These are phyloP conservation scores for Holothuria glaberrima DNA, from an alignment of 35 echinoderm and acorn worm species.

Conservation along the genomic window DNA sequence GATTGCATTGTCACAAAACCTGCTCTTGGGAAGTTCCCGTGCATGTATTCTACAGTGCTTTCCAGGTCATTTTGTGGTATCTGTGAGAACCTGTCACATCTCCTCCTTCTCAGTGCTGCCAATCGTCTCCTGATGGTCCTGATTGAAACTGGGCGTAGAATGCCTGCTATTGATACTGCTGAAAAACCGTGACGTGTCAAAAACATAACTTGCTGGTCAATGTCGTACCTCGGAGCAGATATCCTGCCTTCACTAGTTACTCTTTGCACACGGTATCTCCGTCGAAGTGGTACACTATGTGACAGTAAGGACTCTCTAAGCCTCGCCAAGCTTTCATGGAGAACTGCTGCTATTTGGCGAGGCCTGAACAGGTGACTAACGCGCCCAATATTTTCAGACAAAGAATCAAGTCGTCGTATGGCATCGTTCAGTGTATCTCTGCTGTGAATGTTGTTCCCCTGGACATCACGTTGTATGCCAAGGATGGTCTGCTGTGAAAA, in stretches of 20 bases:
- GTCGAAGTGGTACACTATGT: background rate
- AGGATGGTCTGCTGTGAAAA: background rate
- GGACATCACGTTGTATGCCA: background rate
- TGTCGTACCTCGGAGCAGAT: constrained; percentile 31
- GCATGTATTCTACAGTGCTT: background rate
- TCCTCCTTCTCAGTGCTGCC: background rate
- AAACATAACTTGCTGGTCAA: constrained; percentile 13
- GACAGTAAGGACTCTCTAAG: background rate
- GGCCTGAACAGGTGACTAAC: constrained; percentile 9
- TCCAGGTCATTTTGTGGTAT: constrained; percentile 32
- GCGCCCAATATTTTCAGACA: constrained; percentile 13
- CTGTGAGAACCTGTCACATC: constrained; percentile 17
- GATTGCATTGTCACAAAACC: constrained; percentile 57
- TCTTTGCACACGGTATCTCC: background rate
- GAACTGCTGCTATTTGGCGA: background rate
- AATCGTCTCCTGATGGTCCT: constrained; percentile 23
- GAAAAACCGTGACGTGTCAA: background rate
- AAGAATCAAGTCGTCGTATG: background rate
- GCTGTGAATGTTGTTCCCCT: background rate
- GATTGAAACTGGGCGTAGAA: constrained; percentile 24
- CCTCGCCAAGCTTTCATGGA: background rate
- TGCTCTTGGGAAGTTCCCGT: constrained; percentile 46
- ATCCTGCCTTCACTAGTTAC: background rate
- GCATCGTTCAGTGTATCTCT: background rate
- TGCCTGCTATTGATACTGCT: constrained; percentile 25